Percentiles rank a stretch among this genome's conserved stretches.
Conservation (phyloP, 2,888 invertebrate genomes). For the Eurytoma adleriae region DNA sequence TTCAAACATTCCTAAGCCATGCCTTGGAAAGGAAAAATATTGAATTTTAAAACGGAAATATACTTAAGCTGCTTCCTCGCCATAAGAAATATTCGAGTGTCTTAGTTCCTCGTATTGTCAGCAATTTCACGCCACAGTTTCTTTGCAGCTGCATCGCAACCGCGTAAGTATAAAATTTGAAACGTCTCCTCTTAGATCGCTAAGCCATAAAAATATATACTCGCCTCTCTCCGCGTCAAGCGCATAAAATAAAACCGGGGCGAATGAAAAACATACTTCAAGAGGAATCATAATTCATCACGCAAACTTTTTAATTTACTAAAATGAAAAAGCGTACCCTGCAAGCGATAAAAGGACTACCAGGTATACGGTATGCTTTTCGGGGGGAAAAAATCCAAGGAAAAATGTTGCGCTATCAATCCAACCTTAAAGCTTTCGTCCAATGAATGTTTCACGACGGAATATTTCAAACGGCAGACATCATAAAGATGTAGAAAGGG, state of each 20-base stretch:
- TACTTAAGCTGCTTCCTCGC: slow-evolving; percentile 19
- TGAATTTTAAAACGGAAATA: slow-evolving; percentile 53
- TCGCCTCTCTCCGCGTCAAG: too few species aligned
- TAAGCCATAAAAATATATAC: too few species aligned
- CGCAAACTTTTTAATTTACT: too few species aligned
- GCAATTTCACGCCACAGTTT: slow-evolving; percentile 16
- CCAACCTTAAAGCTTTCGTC: neutral
- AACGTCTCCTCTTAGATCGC: too few species aligned
- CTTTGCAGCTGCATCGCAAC: slow-evolving; percentile 10
- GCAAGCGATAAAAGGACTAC: too few species aligned
- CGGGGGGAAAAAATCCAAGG: neutral
- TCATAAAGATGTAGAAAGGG: neutral
- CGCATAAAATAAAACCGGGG: neutral
- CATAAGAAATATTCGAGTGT: slow-evolving; percentile 24
- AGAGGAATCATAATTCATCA: too few species aligned
- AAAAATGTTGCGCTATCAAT: slow-evolving; percentile 1
- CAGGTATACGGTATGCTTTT: too few species aligned
- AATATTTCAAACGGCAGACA: neutral
- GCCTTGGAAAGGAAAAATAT: slow-evolving; percentile 60
- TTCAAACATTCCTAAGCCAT: slow-evolving; percentile 51
- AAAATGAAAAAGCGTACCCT: too few species aligned
- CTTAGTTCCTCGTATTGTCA: neutral
- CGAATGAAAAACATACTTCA: neutral
- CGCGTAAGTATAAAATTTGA: slow-evolving; percentile 14
- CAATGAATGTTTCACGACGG: slow-evolving; percentile 31